phyloP scores from a whole-genome alignment of 2,797 vertebrate genomes.

The Poecile montanus region DNA sequence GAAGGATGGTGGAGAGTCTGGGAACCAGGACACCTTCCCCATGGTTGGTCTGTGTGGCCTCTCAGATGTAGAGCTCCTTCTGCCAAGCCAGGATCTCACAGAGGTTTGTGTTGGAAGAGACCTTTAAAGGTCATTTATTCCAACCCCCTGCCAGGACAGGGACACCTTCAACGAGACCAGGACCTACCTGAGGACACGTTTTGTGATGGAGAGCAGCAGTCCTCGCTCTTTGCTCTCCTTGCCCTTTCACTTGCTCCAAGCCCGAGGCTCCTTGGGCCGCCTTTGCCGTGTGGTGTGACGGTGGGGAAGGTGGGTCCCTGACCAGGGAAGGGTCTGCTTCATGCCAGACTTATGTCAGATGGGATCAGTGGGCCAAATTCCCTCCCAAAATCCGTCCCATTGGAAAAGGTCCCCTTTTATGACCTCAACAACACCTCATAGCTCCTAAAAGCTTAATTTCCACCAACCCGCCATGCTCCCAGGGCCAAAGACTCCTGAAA shows the following conservation, averaged over 20 bases:
- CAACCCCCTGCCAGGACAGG: neutral
- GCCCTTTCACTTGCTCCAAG: neutral
- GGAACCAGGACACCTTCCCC: neutral
- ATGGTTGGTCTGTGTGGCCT: neutral
- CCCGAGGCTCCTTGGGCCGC: neutral
- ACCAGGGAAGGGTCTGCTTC: neutral
- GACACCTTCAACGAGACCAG: rapidly evolving
- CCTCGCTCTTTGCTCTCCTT: neutral
- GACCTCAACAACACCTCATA: neutral
- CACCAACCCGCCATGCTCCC: rapidly evolving
- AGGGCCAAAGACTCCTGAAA: neutral
- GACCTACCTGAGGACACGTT: neutral
- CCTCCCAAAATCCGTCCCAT: neutral
- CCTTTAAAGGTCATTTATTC: neutral
- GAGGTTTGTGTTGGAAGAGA: neutral
- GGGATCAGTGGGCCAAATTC: neutral
- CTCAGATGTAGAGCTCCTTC: neutral
- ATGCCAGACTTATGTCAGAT: neutral
- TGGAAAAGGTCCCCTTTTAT: neutral
- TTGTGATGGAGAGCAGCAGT: rapidly evolving
- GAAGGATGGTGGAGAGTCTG: too few relatives aligned
- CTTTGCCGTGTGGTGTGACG: rapidly evolving
- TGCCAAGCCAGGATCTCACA: neutral
- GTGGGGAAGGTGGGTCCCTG: neutral
- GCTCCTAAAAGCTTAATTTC: neutral